Evolutionary conservation across 2,888 invertebrate species (phyloP).

Genomic region (Nasonovia ribisnigri): DNA sequence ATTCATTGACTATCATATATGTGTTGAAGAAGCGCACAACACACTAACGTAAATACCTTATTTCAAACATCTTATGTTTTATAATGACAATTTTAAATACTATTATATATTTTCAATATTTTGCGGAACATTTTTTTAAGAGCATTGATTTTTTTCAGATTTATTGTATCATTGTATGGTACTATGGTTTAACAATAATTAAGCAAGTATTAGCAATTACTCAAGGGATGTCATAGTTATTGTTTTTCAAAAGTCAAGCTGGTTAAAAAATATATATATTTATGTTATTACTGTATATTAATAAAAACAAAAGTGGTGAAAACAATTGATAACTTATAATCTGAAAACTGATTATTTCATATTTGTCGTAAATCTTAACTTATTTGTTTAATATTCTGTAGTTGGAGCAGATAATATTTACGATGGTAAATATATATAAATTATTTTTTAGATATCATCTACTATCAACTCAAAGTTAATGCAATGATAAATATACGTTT

Average conservation of each 20-base stretch:
- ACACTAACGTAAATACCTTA: background rate
- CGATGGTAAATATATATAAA: background rate
- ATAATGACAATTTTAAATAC: background rate
- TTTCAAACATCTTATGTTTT: background rate
- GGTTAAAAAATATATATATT: background rate
- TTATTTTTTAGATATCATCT: background rate
- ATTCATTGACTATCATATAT: background rate
- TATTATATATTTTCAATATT: background rate
- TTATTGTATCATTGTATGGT: background rate
- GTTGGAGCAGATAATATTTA: background rate
- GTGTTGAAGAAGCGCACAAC: background rate
- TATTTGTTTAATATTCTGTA: background rate
- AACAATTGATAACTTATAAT: background rate
- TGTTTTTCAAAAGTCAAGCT: background rate
- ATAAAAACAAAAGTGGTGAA: background rate
- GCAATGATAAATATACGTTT: background rate
- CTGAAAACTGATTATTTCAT: background rate
- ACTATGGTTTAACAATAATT: background rate
- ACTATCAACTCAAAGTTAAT: background rate
- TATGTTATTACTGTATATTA: background rate
- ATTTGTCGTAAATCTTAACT: background rate
- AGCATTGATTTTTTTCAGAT: background rate
- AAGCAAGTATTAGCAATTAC: background rate
- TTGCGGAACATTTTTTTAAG: background rate
- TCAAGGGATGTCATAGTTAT: background rate